A percentile compares a stretch with the other conserved stretches of the same genome.
phyloP scores from a whole-genome alignment of 2,113 vertebrate genomes.

The Sminthopsis crassicaudata region DNA sequence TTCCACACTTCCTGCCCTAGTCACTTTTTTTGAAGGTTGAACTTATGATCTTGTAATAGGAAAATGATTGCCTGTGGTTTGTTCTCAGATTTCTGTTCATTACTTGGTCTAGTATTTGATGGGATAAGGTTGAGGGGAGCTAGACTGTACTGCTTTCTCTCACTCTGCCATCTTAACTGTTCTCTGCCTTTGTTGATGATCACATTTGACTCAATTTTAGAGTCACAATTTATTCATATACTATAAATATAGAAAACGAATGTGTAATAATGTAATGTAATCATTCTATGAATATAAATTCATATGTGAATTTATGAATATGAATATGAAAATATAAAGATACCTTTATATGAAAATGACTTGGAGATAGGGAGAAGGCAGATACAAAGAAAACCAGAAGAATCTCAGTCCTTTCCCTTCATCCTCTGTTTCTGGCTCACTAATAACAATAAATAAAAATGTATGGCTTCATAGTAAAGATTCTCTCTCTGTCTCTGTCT shows the following conservation, averaged over 20 bases:
- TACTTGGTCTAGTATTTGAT: background rate
- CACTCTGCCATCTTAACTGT: background rate
- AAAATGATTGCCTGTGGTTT: background rate
- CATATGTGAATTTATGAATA: no score
- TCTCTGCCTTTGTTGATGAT: background rate
- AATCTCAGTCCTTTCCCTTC: background rate
- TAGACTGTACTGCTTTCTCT: background rate
- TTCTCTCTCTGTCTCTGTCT: background rate
- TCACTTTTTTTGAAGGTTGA: background rate
- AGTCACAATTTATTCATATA: background rate
- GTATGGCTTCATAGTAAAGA: background rate
- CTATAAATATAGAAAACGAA: background rate
- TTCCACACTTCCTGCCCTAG: no score
- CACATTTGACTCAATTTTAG: background rate
- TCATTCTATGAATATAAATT: background rate
- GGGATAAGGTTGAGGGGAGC: background rate
- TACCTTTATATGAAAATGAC: background rate
- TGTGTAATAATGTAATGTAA: background rate
- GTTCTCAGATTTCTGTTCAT: no score
- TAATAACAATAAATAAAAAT: background rate
- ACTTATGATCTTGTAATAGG: background rate
- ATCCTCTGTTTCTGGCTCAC: background rate
- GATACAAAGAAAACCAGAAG: background rate
- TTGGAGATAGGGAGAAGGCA: background rate
- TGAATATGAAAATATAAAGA: no score